These are phyloP conservation scores for Bombus soroeensis DNA, from an alignment of 1,140 invertebrate species.

Conservation along the genomic window DNA sequence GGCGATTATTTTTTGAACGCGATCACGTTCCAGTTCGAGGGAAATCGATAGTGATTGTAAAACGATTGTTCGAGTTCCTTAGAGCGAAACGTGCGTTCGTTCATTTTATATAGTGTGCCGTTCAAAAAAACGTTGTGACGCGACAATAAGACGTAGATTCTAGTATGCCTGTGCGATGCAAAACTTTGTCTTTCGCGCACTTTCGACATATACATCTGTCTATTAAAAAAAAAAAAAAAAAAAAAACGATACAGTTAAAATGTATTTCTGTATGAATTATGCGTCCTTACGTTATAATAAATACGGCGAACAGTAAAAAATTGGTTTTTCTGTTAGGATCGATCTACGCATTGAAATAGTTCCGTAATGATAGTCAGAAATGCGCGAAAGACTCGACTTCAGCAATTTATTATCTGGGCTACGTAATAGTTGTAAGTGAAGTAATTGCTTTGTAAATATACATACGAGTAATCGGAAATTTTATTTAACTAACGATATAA, in stretches of 20 bases:
- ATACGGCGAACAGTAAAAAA: neutral
- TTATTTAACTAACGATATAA: slow-evolving; percentile 8
- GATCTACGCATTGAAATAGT: neutral
- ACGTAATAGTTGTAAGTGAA: slow-evolving; percentile 31
- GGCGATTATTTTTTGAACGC: slow-evolving; percentile 27
- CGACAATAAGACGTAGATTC: slow-evolving; percentile 77
- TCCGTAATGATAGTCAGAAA: slow-evolving; percentile 2
- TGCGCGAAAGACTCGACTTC: slow-evolving; percentile 42
- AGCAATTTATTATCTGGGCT: slow-evolving; percentile 58
- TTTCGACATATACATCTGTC: slow-evolving; percentile 20
- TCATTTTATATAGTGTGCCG: slow-evolving; percentile 58
- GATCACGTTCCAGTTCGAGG: slow-evolving; percentile 15
- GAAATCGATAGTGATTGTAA: neutral
- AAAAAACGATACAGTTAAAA: neutral
- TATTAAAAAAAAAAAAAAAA: too few relatives aligned
- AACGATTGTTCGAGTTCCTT: neutral
- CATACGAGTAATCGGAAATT: neutral
- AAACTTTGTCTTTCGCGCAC: slow-evolving; percentile 33
- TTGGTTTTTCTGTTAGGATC: neutral
- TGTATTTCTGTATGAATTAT: neutral
- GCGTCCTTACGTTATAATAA: neutral
- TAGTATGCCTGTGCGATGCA: slow-evolving; percentile 65
- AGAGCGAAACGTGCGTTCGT: slow-evolving; percentile 4
- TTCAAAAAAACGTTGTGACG: slow-evolving; percentile 74
- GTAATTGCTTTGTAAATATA: slow-evolving; percentile 56